phyloP scores from a whole-genome alignment of 2,113 vertebrate genomes.

The Xiphophorus maculatus region DNA sequence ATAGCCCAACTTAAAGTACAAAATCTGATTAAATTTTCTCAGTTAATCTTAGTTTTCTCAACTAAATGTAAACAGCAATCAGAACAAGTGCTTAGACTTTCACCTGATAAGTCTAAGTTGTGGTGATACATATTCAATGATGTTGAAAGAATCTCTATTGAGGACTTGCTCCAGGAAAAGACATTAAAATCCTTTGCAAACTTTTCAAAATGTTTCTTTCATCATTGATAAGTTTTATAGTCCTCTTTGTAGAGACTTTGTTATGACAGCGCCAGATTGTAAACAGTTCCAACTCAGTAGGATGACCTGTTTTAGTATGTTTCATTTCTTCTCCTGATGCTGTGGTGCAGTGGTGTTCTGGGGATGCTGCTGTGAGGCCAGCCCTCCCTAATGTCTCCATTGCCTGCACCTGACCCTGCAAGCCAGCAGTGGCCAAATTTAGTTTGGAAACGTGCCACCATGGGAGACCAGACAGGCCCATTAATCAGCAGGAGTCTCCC shows the following conservation, averaged over 20 bases:
- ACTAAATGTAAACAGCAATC: no score
- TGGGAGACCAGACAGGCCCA: slow-evolving; percentile 76
- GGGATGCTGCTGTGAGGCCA: slow-evolving; percentile 72
- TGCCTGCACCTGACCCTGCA: slow-evolving; percentile 78
- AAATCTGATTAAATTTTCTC: background rate
- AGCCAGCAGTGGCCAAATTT: slow-evolving; percentile 79
- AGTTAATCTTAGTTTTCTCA: background rate
- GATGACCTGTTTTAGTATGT: slow-evolving; percentile 36
- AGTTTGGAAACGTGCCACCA: slow-evolving; percentile 80
- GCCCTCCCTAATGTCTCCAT: slow-evolving; percentile 76
- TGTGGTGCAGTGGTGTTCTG: slow-evolving; percentile 57
- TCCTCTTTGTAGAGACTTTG: background rate
- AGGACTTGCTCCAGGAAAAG: background rate
- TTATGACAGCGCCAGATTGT: slow-evolving; percentile 16
- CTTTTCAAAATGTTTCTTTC: background rate
- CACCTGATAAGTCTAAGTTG: background rate
- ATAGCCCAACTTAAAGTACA: background rate
- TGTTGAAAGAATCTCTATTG: background rate
- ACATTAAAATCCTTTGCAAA: background rate
- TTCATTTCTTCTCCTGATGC: slow-evolving; percentile 41
- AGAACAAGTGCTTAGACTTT: background rate
- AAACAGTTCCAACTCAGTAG: slow-evolving; percentile 25
- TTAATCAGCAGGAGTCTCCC: slow-evolving; percentile 79
- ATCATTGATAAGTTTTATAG: no score
- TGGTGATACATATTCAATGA: background rate